Base-by-base conservation (phyloP, 2,113 vertebrate species). In the Pagrus major region DNA sequence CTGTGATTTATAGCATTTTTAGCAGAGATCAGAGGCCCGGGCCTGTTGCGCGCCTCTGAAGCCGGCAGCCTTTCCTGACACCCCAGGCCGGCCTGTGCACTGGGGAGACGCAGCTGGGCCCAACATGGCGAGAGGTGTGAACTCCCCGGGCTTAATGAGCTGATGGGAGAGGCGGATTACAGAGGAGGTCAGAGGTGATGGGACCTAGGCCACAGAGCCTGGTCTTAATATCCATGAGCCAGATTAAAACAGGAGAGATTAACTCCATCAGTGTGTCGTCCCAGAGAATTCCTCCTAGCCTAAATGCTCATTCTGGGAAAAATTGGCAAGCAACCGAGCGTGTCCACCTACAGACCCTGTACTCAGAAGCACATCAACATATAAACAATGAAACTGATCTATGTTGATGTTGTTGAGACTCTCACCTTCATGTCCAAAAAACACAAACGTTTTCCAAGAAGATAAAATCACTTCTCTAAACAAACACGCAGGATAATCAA, bases 41-140 rank as follows among this genome's bases (percentile, higher is more conserved):
- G 84, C 72, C 74, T 44, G 81, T 61, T 56, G 67, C 6, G 61
- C 44, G 76, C 80, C 82, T 83, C 75, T 85, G 89, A 87, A 85
- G 86, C 89, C 83, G 71, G 68, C 86, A 90, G 91, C 72, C 82
- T 90, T 93, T 91, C 86, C 87, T 91, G 88, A 92, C 89, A 91
- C 85, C 81, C 65, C 21, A 59, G 85, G 74, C 80, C 21, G 65
- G 86, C 65, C 41, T 35, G 78, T 83, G 78, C 83, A 87, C 80
- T 18, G 55, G 82, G 85, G 78, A 81, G 84, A 85, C 87, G 83
- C 91, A 94, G 93, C 94, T 94, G 91, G 88, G 81, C 68, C 76
- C 93, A 94, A 92, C 91, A 93, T 94, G 94, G 90, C 56, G 10
- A 89, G 90, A 95, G 92, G 94, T 95, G 94, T 94, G 92, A 95